phyloP scores from a whole-genome alignment of 1,140 invertebrate species.

The Pogonognathellus flavescens region DNA sequence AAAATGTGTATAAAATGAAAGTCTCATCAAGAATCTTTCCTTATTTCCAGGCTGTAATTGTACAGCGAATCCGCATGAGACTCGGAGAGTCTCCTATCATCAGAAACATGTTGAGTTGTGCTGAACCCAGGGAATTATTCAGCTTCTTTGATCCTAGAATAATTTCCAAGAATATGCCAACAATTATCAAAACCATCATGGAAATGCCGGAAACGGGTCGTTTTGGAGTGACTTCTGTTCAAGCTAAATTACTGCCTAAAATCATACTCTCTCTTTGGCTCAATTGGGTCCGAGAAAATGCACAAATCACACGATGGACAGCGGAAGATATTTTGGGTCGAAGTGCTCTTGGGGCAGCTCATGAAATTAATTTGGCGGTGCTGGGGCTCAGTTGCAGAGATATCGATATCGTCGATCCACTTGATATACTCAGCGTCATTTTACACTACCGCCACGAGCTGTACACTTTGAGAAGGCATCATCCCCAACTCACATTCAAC shows the following conservation, averaged over 20 bases:
- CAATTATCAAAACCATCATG: slow-evolving; percentile 62
- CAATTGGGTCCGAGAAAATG: slow-evolving; percentile 51
- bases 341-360: slow-evolving; percentile 50
- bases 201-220: slow-evolving; percentile 63
- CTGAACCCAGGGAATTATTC: slow-evolving; percentile 57
- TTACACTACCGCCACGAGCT: slow-evolving; percentile 57
- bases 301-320: slow-evolving; percentile 47
- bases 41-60: slow-evolving; percentile 55
- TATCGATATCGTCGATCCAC: slow-evolving; percentile 54
- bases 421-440: slow-evolving; percentile 59
- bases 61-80: slow-evolving; percentile 53
- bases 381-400: slow-evolving; percentile 63
- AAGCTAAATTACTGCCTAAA: slow-evolving; percentile 60
- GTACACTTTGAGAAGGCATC: slow-evolving; percentile 54
- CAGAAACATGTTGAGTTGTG: slow-evolving; percentile 55
- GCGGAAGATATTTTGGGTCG: slow-evolving; percentile 60
- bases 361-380: slow-evolving; percentile 61
- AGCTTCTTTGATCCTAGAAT: slow-evolving; percentile 56
- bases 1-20: too few relatives aligned
- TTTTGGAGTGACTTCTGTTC: slow-evolving; percentile 59
- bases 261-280: slow-evolving; percentile 54
- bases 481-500: slow-evolving; percentile 54
- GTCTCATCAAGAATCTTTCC: neutral
- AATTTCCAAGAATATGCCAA: slow-evolving; percentile 58
- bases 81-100: slow-evolving; percentile 56